Conservation (phyloP, 2,888 invertebrate species). For the Sarcophaga caerulescens region DNA sequence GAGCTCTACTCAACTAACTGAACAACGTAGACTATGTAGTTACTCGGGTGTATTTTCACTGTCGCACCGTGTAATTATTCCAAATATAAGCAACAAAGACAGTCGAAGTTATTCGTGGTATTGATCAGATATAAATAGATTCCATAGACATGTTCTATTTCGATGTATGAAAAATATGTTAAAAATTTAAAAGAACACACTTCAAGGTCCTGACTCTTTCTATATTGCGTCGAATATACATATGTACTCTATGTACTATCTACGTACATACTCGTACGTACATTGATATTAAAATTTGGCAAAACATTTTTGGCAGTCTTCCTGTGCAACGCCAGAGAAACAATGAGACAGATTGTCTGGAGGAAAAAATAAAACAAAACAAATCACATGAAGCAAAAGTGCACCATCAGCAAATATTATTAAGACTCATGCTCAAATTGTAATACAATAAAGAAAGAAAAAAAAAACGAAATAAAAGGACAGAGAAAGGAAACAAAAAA, state of each 20-base stretch:
- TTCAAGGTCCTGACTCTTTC: too few relatives aligned
- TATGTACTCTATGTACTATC: not conserved
- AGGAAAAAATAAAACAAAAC: constrained; percentile 10
- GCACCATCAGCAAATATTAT: constrained; percentile 65
- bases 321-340: constrained; percentile 36
- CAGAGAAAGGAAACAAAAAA: constrained; percentile 30
- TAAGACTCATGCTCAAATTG: constrained; percentile 46
- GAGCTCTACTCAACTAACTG: too few relatives aligned
- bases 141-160: too few relatives aligned
- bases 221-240: not conserved
- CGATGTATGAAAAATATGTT: too few relatives aligned
- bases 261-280: too few relatives aligned
- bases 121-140: too few relatives aligned
- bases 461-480: constrained; percentile 40
- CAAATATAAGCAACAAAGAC: too few relatives aligned
- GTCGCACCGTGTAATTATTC: too few relatives aligned
- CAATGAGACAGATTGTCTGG: constrained; percentile 26
- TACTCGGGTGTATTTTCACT: too few relatives aligned
- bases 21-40: too few relatives aligned
- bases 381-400: constrained; percentile 29
- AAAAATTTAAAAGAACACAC: too few relatives aligned
- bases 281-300: constrained; percentile 18
- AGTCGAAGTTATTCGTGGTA: too few relatives aligned
- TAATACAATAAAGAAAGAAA: not conserved
- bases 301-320: constrained; percentile 46